Base-by-base conservation (phyloP, 1,140 invertebrate genomes). In the Brachionus calyciflorus region DNA sequence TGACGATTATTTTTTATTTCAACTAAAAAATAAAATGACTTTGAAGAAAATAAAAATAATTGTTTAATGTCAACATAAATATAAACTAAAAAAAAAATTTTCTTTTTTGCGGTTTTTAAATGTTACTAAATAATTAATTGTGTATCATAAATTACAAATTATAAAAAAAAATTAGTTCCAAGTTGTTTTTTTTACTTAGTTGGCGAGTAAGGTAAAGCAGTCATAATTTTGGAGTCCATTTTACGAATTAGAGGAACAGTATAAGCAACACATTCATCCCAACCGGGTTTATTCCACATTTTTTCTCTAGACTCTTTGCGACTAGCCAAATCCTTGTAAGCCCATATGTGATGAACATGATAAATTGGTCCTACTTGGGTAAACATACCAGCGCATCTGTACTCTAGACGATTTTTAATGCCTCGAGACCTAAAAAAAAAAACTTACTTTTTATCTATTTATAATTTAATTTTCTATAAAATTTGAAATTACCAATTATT, bases 261-360 rank as follows among this genome's bases (percentile, higher is more conserved):
- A 84, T 98, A 95, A 1, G 93, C 92, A 3, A 98, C 95, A 84
- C 94, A 96, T 85, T 96, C 93, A 84, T 98, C 94, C 73, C 73
- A 76, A 77, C 94, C 95, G 9, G 94, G 94, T 79, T 92, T 91
- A 79, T 91, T 88, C 96, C 96, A 98, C 2, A 94, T 94, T 78
- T 90, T 90, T 86, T 97, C 94, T 77, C 96, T 89, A 0, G 92
- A 94, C 84, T 95, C 92, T 82, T 95, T 94, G 24, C 96, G 88
- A 1, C 89, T 88, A 79, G 94, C 90, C 69, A 98, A 87, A 84
- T 93, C 90, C 82, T 92, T 91, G 84, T 98, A 98, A 83, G 92
- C 94, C 94, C 94, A 97, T 84, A 98, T 92, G 82, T 98, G 96
- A 89, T 98, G 94, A 33, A 96, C 94, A 83, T 93, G 93, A 84